Evolutionary conservation across 1,140 invertebrate genomes (phyloP).

Genomic region (Anastrepha obliqua): DNA sequence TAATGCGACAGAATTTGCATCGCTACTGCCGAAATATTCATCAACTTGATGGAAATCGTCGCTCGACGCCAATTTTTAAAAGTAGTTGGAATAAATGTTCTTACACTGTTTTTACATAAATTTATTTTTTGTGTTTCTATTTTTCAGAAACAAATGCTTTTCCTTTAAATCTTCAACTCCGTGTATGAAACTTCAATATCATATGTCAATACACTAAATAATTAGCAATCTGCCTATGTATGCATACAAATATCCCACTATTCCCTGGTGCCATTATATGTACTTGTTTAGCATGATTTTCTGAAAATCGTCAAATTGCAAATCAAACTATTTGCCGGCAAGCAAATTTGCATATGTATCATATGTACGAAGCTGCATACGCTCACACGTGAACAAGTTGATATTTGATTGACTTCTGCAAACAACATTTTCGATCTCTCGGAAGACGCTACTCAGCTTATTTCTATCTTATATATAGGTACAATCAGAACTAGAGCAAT

Average conservation of each 20-base stretch:
- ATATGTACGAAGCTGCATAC: background rate
- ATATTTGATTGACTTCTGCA: constrained; percentile 17
- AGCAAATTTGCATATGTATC: background rate
- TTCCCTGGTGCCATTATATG: background rate
- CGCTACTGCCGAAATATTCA: too few species aligned
- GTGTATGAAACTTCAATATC: background rate
- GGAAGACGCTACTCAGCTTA: background rate
- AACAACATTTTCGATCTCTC: constrained; percentile 25
- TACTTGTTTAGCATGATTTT: background rate
- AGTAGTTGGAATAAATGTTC: too few species aligned
- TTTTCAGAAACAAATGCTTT: too few species aligned
- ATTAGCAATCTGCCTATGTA: background rate
- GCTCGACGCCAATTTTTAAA: too few species aligned
- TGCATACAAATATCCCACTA: background rate
- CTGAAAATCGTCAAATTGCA: constrained; percentile 38
- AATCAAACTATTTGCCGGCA: constrained; percentile 27
- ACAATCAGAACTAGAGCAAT: background rate
- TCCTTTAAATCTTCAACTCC: too few species aligned
- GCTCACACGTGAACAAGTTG: background rate
- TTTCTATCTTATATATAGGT: background rate
- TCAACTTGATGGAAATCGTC: too few species aligned
- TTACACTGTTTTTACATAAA: too few species aligned
- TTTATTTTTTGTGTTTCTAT: too few species aligned
- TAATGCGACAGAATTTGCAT: too few species aligned
- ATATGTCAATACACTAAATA: background rate